Base-by-base conservation (phyloP, 2,113 vertebrate species). In the Nannospalax galili region DNA sequence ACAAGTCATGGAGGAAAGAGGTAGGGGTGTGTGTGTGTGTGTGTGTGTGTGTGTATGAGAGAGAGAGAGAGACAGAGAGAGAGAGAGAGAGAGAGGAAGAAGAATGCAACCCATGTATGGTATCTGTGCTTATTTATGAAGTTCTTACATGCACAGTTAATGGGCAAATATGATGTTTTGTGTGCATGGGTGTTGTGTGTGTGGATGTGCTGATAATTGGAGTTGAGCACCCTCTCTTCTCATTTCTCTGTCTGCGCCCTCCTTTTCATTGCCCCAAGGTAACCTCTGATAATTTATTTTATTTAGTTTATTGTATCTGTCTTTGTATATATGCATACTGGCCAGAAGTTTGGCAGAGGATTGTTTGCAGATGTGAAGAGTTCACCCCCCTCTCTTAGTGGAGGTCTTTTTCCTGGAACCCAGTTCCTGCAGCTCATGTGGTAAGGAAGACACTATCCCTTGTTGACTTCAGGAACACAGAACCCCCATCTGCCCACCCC, bases 301-400 rank as follows among this genome's bases (percentile, higher is more conserved):
- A 48, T 79, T 85, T 95, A 15, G 30, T 94, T 95, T 85, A 70
- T 82, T 78, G 56, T 74, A 58, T 89, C 32, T 80, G n/a, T 67
- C 74, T 69, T 52, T 94, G 24, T 93, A 45, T 87, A 60, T 94
- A 56, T 84, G 65, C n/a, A 11, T 6, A 11, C 11, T 40, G 28
- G 40, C 64, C 32, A 90, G 45, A 85, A 77, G 93, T 94, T 81
- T 95, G 88, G 73, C 84, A 89, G 65, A 89, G 30, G 8, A 35
- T 73, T 81, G 48, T 90, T 91, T 78, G 67, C 48, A 96, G 77
- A 85, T 88, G 88, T 67, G 80, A 95, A n/a, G 20, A 35, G n/a
- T 82, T 78, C n/a, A n/a, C n/a, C n/a, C 37, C 5, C 73, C 20
- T 74, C 42, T 48, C 48, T 77, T 69, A 45, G 77, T 62, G 67